These are phyloP conservation scores for Festucalex cinctus DNA, from an alignment of 2,113 vertebrate species.

Conservation along the genomic window DNA sequence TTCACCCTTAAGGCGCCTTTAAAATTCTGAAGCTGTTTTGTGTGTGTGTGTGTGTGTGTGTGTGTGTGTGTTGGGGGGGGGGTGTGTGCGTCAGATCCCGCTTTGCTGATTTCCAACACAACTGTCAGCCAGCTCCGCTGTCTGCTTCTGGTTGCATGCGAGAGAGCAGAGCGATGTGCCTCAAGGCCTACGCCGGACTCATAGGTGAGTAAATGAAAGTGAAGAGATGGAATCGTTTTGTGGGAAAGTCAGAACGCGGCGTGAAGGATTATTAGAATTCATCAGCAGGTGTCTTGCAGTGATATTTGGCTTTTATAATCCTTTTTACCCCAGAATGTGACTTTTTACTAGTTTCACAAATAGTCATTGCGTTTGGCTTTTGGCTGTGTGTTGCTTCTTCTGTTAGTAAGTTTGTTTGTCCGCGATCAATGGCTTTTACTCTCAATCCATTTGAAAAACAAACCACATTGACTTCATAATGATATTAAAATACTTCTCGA, in stretches of 20 bases:
- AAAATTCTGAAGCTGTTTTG: slow-evolving; percentile 21
- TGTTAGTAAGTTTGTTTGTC: not conserved
- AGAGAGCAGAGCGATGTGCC: slow-evolving; percentile 81
- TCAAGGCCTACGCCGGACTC: slow-evolving; percentile 88
- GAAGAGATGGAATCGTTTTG: slow-evolving; percentile 3
- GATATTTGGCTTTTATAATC: slow-evolving; percentile 13
- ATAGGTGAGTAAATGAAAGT: slow-evolving; percentile 77
- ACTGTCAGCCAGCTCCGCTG: slow-evolving; percentile 77
- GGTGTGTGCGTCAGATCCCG: slow-evolving; percentile 78
- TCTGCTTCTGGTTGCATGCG: slow-evolving; percentile 76
- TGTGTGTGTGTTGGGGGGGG: too few relatives aligned
- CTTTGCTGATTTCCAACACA: slow-evolving; percentile 87
- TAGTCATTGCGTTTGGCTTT: not conserved
- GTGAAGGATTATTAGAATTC: slow-evolving; percentile 13
- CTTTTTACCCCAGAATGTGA: slow-evolving; percentile 15
- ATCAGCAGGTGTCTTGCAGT: slow-evolving; percentile 10
- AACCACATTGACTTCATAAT: not conserved
- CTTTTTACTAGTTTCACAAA: slow-evolving; percentile 11
- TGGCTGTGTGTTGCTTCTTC: not conserved
- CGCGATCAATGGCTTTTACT: not conserved
- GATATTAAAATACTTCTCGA: not conserved
- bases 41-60: not conserved
- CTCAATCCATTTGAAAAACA: too few relatives aligned
- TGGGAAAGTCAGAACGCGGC: slow-evolving; percentile 6
- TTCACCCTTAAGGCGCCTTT: slow-evolving; percentile 14